Evolutionary conservation across 2,888 invertebrate species (phyloP), one percentile per base, ranked within the genome.

Genomic region (Harpalus rubripes): DNA sequence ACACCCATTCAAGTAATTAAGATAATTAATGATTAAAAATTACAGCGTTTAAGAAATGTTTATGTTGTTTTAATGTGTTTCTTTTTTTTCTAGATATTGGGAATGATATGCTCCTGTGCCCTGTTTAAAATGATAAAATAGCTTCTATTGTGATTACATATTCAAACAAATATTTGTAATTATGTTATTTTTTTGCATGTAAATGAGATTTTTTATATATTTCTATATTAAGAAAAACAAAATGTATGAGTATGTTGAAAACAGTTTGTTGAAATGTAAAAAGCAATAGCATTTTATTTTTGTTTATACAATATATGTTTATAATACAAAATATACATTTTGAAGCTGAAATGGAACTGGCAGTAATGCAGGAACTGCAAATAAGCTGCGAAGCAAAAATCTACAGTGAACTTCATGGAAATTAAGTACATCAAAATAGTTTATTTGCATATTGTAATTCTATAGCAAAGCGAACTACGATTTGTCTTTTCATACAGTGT

Each of bases 91-190:
- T 93, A 97, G 97, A 92, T 97, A 87, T 93, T 97, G 90, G 97
- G 96, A 84, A 94, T 97, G 93, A 93, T 96, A 89, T 95, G 97
- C 90, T 95, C 97, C 1, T 96, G 96, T 90, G 95, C 95, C 85
- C 93, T 97, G 88, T 97, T 97, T 91, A 95, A 96, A 90, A 95
- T 96, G 93, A 97, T 98, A 41, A 85, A 85, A 39, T 85, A 80
- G 52, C n/a, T 15, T 41, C 15, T 22, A 41, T 59, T 41, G 32
- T 59, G 10, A 59, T 61, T 59, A 15, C 3, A 16, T 44, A 74
- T 22, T 22, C 76, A 59, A 74, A 18, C 10, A 63, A 41, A 18
- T 61, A 58, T 65, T 74, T 44, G 7, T 61, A 65, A 39, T 18
- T 76, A 22, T 81, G 44, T 78, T 76, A 5, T 8, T 44, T 44